phyloP scores from a whole-genome alignment of 2,113 vertebrate genomes.

The Lycaon pictus region DNA sequence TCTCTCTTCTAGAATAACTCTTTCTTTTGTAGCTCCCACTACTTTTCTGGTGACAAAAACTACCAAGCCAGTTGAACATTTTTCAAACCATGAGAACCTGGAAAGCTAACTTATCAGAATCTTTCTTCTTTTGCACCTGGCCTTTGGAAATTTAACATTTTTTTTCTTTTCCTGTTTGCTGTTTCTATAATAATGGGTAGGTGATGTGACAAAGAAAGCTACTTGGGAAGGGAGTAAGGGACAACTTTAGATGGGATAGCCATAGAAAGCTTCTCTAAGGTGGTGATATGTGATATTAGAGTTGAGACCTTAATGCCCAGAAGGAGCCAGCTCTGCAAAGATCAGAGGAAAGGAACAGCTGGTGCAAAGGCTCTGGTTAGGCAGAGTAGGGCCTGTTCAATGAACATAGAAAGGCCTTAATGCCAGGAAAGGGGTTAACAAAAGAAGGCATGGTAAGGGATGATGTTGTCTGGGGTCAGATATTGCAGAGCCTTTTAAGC shows the following conservation, averaged over 20 bases:
- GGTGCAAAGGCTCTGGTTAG: not conserved
- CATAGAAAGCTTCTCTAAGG: not conserved
- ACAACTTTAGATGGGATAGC: not conserved
- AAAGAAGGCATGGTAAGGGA: not conserved
- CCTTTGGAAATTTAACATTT: not conserved
- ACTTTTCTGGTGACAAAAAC: not conserved
- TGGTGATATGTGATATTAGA: not conserved
- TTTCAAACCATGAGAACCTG: not conserved
- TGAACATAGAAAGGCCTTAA: not conserved
- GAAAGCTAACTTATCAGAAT: not conserved
- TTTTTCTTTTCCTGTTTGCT: not conserved
- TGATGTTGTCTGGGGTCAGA: no score
- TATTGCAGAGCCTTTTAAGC: not conserved
- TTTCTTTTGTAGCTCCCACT: not conserved
- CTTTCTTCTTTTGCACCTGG: not conserved
- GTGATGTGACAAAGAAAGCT: not conserved
- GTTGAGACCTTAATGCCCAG: not conserved
- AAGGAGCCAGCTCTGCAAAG: not conserved
- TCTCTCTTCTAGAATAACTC: not conserved
- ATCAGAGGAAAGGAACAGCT: not conserved
- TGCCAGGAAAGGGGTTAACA: not conserved
- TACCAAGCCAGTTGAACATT: not conserved
- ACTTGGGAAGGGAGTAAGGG: not conserved
- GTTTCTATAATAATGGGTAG: not conserved
- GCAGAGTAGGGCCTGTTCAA: not conserved